Evolutionary conservation across 2,113 vertebrate species (phyloP).

Genomic region (Euleptes europaea): DNA sequence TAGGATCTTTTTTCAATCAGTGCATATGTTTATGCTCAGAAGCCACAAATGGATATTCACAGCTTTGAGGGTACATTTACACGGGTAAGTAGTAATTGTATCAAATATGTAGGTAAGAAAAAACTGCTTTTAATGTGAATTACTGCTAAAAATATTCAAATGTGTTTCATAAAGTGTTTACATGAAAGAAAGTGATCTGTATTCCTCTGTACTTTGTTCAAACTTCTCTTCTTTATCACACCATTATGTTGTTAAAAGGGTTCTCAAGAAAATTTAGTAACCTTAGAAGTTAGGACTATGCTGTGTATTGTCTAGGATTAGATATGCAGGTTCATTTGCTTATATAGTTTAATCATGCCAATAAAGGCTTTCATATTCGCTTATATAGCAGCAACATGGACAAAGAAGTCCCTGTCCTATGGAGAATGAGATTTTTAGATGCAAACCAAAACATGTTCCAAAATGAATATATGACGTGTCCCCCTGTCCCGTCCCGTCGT

Average conservation of each 20-base stretch:
- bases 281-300: background rate
- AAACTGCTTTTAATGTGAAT: background rate
- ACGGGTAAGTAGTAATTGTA: conserved; percentile 78
- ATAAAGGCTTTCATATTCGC: too few species aligned
- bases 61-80: conserved; percentile 98
- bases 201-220: background rate
- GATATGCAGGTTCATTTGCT: background rate
- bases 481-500: too few species aligned
- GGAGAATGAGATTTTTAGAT: background rate
- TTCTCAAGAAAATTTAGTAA: background rate
- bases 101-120: background rate
- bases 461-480: background rate
- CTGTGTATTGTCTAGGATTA: background rate
- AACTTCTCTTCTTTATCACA: background rate
- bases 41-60: conserved; percentile 96
- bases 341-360: too few species aligned
- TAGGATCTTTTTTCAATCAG: conserved; percentile 94
- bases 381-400: background rate
- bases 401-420: background rate
- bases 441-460: background rate
- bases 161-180: background rate
- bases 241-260: background rate
- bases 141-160: background rate
- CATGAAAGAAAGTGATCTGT: background rate
- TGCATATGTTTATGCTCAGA: conserved; percentile 92